These are phyloP conservation scores for Corythornis leucogaster DNA, from an alignment of 2,797 vertebrate species.

Conservation along the genomic window DNA sequence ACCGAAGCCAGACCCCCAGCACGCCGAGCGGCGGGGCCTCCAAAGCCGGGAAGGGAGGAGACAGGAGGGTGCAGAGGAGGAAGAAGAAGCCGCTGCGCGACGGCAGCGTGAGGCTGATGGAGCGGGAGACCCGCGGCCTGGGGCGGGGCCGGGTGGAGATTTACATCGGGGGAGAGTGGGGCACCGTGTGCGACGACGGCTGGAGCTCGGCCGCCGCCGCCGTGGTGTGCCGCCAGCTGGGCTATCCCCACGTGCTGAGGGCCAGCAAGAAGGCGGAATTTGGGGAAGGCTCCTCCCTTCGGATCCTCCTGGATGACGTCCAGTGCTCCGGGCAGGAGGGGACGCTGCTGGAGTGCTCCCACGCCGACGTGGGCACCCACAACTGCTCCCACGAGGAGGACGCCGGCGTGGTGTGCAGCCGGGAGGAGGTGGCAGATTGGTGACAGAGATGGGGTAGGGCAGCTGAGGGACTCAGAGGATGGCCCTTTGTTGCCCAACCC, in stretches of 20 bases:
- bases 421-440: constrained; percentile 29
- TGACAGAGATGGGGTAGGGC: neutral
- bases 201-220: constrained; percentile 82
- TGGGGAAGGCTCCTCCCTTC: constrained; percentile 84
- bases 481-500: neutral
- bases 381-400: constrained; percentile 93
- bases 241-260: constrained; percentile 80
- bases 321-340: constrained; percentile 85
- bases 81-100: constrained; percentile 71
- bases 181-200: constrained; percentile 92
- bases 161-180: constrained; percentile 85
- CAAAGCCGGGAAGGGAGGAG: constrained; percentile 55
- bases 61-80: constrained; percentile 20
- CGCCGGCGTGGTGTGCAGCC: constrained; percentile 88
- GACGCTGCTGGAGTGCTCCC: constrained; percentile 87
- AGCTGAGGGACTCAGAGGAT: neutral
- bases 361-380: constrained; percentile 82
- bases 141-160: constrained; percentile 88
- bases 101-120: constrained; percentile 84
- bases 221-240: constrained; percentile 92
- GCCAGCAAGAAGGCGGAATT: constrained; percentile 89
- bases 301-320: constrained; percentile 90
- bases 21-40: constrained; percentile 13
- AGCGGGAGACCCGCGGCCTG: constrained; percentile 30
- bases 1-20: neutral